Conservation (phyloP, 2,888 invertebrate species). For the Mechanitis messenoides region DNA sequence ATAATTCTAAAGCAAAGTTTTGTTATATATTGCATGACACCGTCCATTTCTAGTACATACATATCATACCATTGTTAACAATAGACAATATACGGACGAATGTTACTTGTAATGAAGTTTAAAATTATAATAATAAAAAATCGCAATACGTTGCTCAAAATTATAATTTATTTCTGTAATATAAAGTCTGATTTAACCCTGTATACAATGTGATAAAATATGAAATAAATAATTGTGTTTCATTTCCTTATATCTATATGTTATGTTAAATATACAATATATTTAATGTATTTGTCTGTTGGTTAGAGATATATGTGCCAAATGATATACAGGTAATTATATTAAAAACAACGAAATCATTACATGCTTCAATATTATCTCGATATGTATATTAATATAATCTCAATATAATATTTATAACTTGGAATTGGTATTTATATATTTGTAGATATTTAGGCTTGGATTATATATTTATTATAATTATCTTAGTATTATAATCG, state of each 20-base stretch:
- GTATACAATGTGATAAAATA: slow-evolving; percentile 64
- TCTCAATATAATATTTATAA: slow-evolving; percentile 22
- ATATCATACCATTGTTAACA: slow-evolving; percentile 54
- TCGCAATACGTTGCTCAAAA: slow-evolving; percentile 69
- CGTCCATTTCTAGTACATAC: slow-evolving; percentile 61
- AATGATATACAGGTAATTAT: background rate
- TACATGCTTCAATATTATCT: background rate
- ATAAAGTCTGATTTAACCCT: slow-evolving; percentile 60
- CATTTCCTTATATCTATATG: slow-evolving; percentile 52
- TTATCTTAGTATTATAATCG: too few relatives aligned
- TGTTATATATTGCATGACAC: too few relatives aligned
- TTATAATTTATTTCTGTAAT: slow-evolving; percentile 29
- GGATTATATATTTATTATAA: slow-evolving; percentile 6
- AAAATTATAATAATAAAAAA: slow-evolving; percentile 15
- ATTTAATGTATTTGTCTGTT: slow-evolving; percentile 35
- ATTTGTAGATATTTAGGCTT: slow-evolving; percentile 27
- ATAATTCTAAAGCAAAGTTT: too few relatives aligned
- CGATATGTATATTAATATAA: slow-evolving; percentile 38
- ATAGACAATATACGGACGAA: slow-evolving; percentile 9
- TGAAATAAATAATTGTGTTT: slow-evolving; percentile 54
- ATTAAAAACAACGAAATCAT: slow-evolving; percentile 1
- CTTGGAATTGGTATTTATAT: slow-evolving; percentile 34
- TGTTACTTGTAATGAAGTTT: slow-evolving; percentile 7
- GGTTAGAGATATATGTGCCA: background rate
- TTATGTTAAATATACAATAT: slow-evolving; percentile 51